phyloP scores from a whole-genome alignment of 2,888 invertebrate species.

The Matsumyia berberina region DNA sequence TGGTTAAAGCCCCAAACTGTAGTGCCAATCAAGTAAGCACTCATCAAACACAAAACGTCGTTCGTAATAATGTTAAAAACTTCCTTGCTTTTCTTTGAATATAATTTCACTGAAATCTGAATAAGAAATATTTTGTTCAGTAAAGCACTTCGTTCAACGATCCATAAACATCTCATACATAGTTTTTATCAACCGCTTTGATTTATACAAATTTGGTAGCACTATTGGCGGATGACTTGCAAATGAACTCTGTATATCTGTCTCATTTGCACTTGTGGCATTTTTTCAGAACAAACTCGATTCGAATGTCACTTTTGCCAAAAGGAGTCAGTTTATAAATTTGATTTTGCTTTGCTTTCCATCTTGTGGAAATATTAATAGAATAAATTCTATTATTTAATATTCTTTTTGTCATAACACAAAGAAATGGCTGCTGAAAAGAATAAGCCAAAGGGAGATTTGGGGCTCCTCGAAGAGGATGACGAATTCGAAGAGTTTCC shows the following conservation, averaged over 20 bases:
- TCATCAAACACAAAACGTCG: no score
- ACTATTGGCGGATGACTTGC: slow-evolving; percentile 42
- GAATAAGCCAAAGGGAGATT: slow-evolving; percentile 91
- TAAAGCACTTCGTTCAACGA: no score
- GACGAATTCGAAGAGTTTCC: slow-evolving; percentile 99
- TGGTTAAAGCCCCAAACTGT: no score
- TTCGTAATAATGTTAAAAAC: no score
- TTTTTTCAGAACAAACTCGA: not conserved
- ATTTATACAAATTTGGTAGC: slow-evolving; percentile 17
- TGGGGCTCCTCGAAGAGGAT: slow-evolving; percentile 98
- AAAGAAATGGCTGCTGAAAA: slow-evolving; percentile 82
- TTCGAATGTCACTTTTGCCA: slow-evolving; percentile 14
- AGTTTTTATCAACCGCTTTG: not conserved
- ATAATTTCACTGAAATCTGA: no score
- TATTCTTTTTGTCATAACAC: not conserved
- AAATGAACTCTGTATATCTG: slow-evolving; percentile 2
- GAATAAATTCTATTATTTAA: not conserved
- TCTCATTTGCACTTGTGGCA: slow-evolving; percentile 10
- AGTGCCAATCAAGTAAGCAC: no score
- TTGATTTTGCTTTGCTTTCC: not conserved
- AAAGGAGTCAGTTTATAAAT: not conserved
- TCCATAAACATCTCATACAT: no score
- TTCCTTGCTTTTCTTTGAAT: no score
- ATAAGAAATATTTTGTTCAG: not conserved
- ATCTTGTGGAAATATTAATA: not conserved